A percentile compares a stretch with the other conserved stretches of the same genome.
phyloP scores from a whole-genome alignment of 2,113 vertebrate species.

The Tauraco erythrolophus region DNA sequence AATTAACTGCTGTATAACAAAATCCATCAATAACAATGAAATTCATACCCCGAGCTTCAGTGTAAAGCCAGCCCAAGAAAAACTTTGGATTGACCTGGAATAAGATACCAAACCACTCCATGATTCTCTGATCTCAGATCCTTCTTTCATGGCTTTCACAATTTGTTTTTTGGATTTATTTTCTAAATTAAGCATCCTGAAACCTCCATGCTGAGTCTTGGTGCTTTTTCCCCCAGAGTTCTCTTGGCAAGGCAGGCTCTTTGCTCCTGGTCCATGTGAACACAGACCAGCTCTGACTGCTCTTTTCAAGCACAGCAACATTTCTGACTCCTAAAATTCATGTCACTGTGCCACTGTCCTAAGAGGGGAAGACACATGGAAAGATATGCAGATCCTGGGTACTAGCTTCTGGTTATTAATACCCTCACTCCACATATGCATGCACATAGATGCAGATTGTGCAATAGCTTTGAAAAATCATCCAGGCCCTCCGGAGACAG shows the following conservation, averaged over 20 bases:
- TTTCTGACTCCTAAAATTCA: neutral
- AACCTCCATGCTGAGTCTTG: neutral
- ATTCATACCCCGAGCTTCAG: neutral
- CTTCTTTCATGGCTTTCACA: neutral
- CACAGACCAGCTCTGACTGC: neutral
- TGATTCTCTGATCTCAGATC: neutral
- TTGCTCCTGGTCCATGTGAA: neutral
- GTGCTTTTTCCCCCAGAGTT: fast-evolving
- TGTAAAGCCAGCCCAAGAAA: neutral
- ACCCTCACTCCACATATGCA: neutral
- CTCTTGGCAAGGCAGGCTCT: fast-evolving
- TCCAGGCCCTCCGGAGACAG: neutral
- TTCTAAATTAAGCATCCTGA: neutral
- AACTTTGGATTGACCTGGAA: neutral
- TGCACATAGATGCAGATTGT: neutral
- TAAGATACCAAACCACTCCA: neutral
- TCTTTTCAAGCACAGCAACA: neutral
- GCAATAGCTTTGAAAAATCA: neutral
- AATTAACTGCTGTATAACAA: neutral
- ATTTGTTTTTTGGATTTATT: neutral
- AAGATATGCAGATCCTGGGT: neutral
- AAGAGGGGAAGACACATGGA: neutral
- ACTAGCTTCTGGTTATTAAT: neutral
- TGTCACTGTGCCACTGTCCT: neutral
- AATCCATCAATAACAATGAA: neutral